phyloP scores from a whole-genome alignment of 1,140 invertebrate species.

The Harpegnathos saltator region DNA sequence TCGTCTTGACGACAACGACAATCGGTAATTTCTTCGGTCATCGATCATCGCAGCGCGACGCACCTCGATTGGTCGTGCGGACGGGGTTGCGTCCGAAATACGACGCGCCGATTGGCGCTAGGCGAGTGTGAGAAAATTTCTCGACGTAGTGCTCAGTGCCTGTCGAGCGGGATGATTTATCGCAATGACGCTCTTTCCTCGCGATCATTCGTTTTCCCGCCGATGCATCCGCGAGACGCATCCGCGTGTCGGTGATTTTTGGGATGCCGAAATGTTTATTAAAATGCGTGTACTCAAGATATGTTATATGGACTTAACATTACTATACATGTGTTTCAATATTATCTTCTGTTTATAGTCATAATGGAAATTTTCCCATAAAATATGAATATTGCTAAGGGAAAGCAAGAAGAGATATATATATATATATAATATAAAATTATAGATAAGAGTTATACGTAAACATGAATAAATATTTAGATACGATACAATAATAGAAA shows the following conservation, averaged over 20 bases:
- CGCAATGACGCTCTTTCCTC: conserved; percentile 74
- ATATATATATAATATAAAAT: too few relatives aligned
- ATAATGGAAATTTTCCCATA: too few relatives aligned
- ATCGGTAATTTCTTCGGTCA: conserved; percentile 77
- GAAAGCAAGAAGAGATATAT: too few relatives aligned
- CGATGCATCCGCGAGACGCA: neutral
- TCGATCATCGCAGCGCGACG: conserved; percentile 74
- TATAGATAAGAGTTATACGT: too few relatives aligned
- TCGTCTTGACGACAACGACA: conserved; percentile 62
- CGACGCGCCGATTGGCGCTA: conserved; percentile 57
- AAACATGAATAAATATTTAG: too few relatives aligned
- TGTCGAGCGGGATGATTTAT: conserved; percentile 81
- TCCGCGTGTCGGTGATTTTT: neutral
- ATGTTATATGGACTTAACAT: too few relatives aligned
- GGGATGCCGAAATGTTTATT: neutral
- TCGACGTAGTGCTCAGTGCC: conserved; percentile 73
- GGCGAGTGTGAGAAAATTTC: conserved; percentile 80
- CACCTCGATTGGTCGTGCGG: conserved; percentile 63
- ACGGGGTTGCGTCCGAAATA: conserved; percentile 63
- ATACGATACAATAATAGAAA: too few relatives aligned
- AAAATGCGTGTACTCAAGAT: too few relatives aligned
- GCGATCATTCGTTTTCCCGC: conserved; percentile 55
- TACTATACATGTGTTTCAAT: too few relatives aligned
- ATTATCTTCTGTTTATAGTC: too few relatives aligned
- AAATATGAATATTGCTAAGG: too few relatives aligned